A percentile compares a stretch with the other conserved stretches of the same genome.
Evolutionary conservation across 2,113 vertebrate genomes (phyloP).

Genomic region (Phainopepla nitens): DNA sequence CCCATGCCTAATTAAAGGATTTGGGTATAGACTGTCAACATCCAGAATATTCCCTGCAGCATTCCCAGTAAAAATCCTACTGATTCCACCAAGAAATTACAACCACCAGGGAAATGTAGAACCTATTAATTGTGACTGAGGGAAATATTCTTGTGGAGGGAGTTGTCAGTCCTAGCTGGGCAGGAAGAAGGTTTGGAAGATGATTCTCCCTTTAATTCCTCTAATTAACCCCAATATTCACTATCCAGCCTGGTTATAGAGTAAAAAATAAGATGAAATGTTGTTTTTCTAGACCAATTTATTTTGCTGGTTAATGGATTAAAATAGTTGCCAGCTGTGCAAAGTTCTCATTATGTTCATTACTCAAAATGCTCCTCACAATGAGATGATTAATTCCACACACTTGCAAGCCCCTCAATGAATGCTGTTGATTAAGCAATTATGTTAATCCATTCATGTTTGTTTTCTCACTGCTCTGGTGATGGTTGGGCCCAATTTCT

Average conservation of each 20-base stretch:
- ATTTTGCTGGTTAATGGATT: constrained; percentile 87
- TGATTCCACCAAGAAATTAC: neutral
- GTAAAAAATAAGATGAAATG: constrained; percentile 41
- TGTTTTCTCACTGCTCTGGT: constrained; percentile 77
- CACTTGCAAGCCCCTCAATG: constrained; percentile 67
- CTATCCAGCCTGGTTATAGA: constrained; percentile 12
- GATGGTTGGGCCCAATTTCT: constrained; percentile 70
- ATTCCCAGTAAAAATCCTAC: neutral
- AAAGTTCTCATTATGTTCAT: constrained; percentile 80
- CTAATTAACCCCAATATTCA: constrained; percentile 28
- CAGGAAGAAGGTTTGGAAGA: neutral
- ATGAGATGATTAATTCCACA: constrained; percentile 86
- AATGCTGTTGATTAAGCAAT: constrained; percentile 82
- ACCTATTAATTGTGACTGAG: neutral
- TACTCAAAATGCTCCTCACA: constrained; percentile 82
- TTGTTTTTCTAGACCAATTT: constrained; percentile 79
- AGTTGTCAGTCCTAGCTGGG: neutral
- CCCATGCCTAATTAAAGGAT: neutral
- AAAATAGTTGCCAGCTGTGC: constrained; percentile 89
- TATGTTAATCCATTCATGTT: constrained; percentile 85
- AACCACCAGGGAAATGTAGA: neutral
- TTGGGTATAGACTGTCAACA: neutral
- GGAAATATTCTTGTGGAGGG: neutral
- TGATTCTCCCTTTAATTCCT: neutral
- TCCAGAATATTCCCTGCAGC: neutral